These are phyloP conservation scores for Orussus abietinus DNA, from an alignment of 1,140 invertebrate species.

Conservation along the genomic window DNA sequence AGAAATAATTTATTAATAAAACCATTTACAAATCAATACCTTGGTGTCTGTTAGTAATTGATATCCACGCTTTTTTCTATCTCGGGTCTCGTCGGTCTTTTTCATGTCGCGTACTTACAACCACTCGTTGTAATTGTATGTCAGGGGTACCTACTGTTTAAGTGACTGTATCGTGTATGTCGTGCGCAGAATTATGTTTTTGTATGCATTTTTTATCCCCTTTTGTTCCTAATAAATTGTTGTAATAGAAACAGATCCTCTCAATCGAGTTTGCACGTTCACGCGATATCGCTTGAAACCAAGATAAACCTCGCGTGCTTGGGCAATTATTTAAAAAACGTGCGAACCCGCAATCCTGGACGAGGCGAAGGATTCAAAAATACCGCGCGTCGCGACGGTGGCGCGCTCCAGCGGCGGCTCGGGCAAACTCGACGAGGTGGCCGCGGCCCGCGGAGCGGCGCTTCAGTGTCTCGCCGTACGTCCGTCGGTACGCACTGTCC, in stretches of 20 bases:
- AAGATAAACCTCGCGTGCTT: too few relatives aligned
- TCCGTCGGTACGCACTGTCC: constrained; percentile 24
- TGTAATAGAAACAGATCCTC: background rate
- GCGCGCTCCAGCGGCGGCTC: constrained; percentile 7
- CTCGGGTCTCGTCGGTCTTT: too few relatives aligned
- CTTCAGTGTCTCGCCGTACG: constrained; percentile 30
- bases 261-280: too few relatives aligned
- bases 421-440: constrained; percentile 7
- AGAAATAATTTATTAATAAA: constrained; percentile 55
- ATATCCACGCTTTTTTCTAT: too few relatives aligned
- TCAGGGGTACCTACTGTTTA: too few relatives aligned
- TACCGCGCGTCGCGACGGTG: constrained; percentile 19
- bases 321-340: background rate
- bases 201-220: too few relatives aligned
- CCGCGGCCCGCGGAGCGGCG: constrained; percentile 10
- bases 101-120: too few relatives aligned
- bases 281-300: too few relatives aligned
- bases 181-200: too few relatives aligned
- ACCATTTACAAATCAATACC: constrained; percentile 49
- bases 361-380: constrained; percentile 14
- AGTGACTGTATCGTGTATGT: too few relatives aligned
- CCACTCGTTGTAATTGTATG: too few relatives aligned
- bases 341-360: constrained; percentile 1
- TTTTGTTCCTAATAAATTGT: background rate
- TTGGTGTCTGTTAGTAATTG: too few relatives aligned